A percentile compares a stretch with the other conserved stretches of the same genome.
phyloP scores from a whole-genome alignment of 2,113 vertebrate species.

The Neotoma lepida region DNA sequence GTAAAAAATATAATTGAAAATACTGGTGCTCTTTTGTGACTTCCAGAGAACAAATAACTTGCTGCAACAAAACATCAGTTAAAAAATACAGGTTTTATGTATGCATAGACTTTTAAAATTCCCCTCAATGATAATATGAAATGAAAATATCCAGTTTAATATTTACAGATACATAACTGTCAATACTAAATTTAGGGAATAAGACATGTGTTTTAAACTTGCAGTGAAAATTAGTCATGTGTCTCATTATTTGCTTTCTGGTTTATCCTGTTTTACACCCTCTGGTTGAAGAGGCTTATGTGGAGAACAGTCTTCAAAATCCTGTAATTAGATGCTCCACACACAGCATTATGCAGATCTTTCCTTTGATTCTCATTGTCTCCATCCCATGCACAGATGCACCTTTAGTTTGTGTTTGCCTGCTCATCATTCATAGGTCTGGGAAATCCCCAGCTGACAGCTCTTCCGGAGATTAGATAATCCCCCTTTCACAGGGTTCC shows the following conservation, averaged over 20 bases:
- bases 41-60: background rate
- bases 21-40: background rate
- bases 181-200: constrained; percentile 1
- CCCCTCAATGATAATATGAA: background rate
- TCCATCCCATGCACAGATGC: background rate
- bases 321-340: background rate
- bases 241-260: background rate
- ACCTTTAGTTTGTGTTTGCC: background rate
- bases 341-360: background rate
- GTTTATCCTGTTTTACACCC: background rate
- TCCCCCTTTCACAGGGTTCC: constrained; percentile 43
- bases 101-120: background rate
- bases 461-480: background rate
- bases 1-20: constrained; percentile 40
- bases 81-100: background rate
- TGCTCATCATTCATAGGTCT: background rate
- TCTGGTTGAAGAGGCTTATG: background rate
- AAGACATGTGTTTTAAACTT: background rate
- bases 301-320: background rate
- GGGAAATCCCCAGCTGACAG: background rate
- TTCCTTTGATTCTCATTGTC: background rate
- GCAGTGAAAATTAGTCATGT: background rate
- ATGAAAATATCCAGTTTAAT: constrained; percentile 42
- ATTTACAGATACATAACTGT: background rate
- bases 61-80: background rate